Evolutionary conservation across 2,113 vertebrate species (phyloP), one percentile per base, ranked within the genome.

Genomic region (Amia ocellicauda): DNA sequence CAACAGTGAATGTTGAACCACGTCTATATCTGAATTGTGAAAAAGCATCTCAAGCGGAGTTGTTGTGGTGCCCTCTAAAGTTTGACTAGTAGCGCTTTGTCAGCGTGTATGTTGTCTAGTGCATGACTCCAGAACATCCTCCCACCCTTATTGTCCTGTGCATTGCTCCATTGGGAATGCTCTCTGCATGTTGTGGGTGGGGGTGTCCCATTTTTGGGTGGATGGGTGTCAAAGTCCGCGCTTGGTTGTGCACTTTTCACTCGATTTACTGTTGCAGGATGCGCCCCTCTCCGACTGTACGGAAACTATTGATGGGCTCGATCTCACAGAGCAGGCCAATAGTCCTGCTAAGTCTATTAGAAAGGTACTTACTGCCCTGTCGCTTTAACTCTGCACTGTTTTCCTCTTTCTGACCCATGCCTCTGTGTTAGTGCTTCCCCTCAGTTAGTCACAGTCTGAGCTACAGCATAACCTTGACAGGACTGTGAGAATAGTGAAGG

Each of bases 221-320:
- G 67, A 36, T 65, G 74, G 43, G 78, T 73, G 63, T 64, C 67
- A 49, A 67, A 78, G 80, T 72, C 70, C 63, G 69, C 84, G 83
- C 80, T 88, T 66, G 86, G 86, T 87, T 90, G 84, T 92, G 87
- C 89, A 82, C 90, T 85, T 84, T 89, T 88, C 85, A 95, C 91
- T 89, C 84, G 78, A 90, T 97, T 94, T 97, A 85, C 93, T 88
- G 88, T 98, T 97, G 80, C 97, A 99, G 97, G 96, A 99, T 61
- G 93, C 91, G 78, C 95, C 94, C 90, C 94, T 98, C 78, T 99
- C 97, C 92, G 97, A 97, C 97, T 99, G 95, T 92, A 93, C 93
- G 92, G 97, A 98, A 86, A 93, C 91, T 93, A 93, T 98, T 94
- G 93, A 97, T 86, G 95, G 93, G 93, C 92, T 98, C 80, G 93